phyloP scores from a whole-genome alignment of 2,113 vertebrate species.

The Cephalopterus ornatus region DNA sequence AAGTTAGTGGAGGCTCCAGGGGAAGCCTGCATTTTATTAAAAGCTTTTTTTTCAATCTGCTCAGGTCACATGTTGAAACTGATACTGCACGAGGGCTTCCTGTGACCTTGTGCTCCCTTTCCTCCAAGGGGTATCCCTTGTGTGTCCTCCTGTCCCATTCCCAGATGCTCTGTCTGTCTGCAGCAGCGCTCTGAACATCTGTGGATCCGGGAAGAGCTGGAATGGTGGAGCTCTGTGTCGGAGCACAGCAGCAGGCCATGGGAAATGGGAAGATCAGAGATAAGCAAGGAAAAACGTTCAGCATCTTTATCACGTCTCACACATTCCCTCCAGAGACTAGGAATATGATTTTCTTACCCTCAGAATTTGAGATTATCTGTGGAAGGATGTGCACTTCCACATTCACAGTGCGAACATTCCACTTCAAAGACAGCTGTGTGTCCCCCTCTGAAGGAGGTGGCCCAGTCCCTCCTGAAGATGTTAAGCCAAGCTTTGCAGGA shows the following conservation, averaged over 20 bases:
- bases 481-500: neutral
- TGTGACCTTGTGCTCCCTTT: constrained; percentile 36
- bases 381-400: neutral
- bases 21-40: constrained; percentile 49
- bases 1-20: neutral
- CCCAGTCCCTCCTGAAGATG: neutral
- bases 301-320: neutral
- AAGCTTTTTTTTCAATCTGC: neutral
- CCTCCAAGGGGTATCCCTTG: neutral
- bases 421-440: neutral
- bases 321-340: neutral
- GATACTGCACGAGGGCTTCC: neutral
- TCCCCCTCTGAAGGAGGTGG: neutral
- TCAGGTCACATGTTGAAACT: constrained; percentile 4
- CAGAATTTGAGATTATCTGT: neutral
- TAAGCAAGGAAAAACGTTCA: neutral
- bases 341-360: neutral
- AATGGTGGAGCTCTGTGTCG: neutral
- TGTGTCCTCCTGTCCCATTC: neutral
- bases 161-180: constrained; percentile 3
- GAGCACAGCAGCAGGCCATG: constrained; percentile 47
- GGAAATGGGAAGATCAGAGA: constrained; percentile 51
- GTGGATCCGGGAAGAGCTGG: neutral
- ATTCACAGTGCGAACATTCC: neutral
- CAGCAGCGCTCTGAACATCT: neutral